Percentiles rank a stretch among this genome's conserved stretches.
Conservation (phyloP, 2,888 invertebrate species). For the Cryptus viduatorius region DNA sequence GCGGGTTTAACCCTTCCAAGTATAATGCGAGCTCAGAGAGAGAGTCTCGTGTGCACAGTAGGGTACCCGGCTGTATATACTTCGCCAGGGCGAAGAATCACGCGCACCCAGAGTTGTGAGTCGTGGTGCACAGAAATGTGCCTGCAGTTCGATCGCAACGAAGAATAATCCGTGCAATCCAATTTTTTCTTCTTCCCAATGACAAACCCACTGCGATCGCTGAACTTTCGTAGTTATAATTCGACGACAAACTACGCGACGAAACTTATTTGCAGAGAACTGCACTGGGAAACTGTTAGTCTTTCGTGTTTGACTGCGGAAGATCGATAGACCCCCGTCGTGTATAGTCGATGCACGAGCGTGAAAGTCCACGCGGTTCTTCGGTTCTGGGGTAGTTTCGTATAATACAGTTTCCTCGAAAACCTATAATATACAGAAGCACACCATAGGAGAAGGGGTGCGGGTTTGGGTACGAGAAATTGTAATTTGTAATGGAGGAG, state of each 20-base stretch:
- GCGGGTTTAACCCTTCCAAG: conserved; percentile 62
- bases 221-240: background rate
- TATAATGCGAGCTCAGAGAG: conserved; percentile 51
- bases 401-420: conserved; percentile 53
- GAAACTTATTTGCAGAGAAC: background rate
- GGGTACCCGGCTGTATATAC: background rate
- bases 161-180: background rate
- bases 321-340: background rate
- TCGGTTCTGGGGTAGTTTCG: conserved; percentile 11
- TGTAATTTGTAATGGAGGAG: conserved; percentile 47
- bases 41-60: conserved; percentile 44
- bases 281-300: conserved; percentile 8
- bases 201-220: background rate
- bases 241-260: background rate
- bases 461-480: conserved; percentile 13
- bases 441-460: background rate
- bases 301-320: background rate
- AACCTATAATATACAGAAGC: conserved; percentile 31
- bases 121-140: background rate
- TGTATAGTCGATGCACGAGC: conserved; percentile 36
- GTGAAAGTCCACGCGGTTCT: conserved; percentile 27
- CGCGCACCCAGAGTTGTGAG: background rate
- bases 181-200: background rate
- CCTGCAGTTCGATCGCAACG: background rate
- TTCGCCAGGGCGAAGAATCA: background rate